A percentile compares a stretch with the other conserved stretches of the same genome.
phyloP scores from a whole-genome alignment of 1,140 invertebrate species.

The Meloidogyne hapla region DNA sequence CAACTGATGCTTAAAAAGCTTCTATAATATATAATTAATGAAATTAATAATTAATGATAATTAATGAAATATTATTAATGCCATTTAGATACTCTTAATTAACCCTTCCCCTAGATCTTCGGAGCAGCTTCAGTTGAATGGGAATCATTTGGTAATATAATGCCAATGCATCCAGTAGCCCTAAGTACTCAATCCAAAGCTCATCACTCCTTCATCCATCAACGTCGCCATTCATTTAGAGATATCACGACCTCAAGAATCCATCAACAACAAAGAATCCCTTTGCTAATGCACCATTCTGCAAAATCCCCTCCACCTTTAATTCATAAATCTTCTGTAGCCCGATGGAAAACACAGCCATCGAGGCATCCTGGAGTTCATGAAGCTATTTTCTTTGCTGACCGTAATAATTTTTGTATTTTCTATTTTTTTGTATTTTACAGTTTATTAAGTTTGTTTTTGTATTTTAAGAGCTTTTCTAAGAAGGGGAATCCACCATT shows the following conservation, averaged over 20 bases:
- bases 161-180: background rate
- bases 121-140: background rate
- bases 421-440: background rate
- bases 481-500: background rate
- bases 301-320: conserved; percentile 7
- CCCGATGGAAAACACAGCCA: conserved; percentile 39
- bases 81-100: no score
- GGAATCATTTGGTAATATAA: background rate
- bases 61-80: no score
- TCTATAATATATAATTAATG: no score
- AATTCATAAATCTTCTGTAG: conserved; percentile 8
- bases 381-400: conserved; percentile 40
- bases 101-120: background rate
- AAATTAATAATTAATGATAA: no score
- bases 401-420: conserved; percentile 23
- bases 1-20: no score
- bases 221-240: background rate
- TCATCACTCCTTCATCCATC: background rate
- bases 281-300: conserved; percentile 20
- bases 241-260: background rate
- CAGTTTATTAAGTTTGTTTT: background rate
- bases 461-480: background rate
- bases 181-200: background rate
- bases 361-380: conserved; percentile 29
- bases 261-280: conserved; percentile 16